These are phyloP conservation scores for Ligdia adustata DNA, from an alignment of 2,888 invertebrate species.

Conservation along the genomic window DNA sequence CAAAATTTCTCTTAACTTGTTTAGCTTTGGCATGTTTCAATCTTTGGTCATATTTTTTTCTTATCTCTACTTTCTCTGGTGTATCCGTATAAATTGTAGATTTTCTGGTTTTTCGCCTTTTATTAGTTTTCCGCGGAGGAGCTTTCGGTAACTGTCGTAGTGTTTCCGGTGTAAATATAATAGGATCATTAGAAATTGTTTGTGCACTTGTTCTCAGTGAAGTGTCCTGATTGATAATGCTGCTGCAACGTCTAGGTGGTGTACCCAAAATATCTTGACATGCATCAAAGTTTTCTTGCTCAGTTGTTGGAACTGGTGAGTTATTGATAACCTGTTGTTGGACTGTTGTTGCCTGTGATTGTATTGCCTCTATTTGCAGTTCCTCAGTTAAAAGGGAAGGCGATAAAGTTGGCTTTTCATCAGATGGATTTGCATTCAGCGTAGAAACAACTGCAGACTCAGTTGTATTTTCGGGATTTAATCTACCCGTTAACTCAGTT, in stretches of 20 bases:
- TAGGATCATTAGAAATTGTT: background rate
- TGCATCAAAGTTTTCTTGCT: too few species aligned
- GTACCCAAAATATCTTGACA: too few species aligned
- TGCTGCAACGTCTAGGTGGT: too few species aligned
- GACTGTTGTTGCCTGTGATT: too few species aligned
- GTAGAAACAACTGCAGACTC: background rate
- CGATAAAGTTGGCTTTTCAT: background rate
- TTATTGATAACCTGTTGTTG: too few species aligned
- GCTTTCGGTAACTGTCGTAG: constrained; percentile 11
- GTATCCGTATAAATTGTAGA: too few species aligned
- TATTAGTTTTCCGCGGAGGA: constrained; percentile 18
- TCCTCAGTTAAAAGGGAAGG: background rate
- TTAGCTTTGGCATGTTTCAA: too few species aligned
- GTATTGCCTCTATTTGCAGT: too few species aligned
- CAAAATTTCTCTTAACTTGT: too few species aligned
- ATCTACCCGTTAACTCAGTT: background rate
- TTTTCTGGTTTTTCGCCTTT: constrained; percentile 18
- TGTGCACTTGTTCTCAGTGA: constrained; percentile 24
- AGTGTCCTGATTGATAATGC: constrained; percentile 19
- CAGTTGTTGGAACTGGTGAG: too few species aligned
- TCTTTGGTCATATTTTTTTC: too few species aligned
- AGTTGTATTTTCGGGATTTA: background rate
- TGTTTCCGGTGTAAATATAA: constrained; percentile 7
- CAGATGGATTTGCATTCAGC: background rate
- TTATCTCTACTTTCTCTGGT: too few species aligned